Percentiles rank a stretch among this genome's conserved stretches.
Evolutionary conservation across 2,888 invertebrate genomes (phyloP).

Genomic region (Cynaeus angustus): DNA sequence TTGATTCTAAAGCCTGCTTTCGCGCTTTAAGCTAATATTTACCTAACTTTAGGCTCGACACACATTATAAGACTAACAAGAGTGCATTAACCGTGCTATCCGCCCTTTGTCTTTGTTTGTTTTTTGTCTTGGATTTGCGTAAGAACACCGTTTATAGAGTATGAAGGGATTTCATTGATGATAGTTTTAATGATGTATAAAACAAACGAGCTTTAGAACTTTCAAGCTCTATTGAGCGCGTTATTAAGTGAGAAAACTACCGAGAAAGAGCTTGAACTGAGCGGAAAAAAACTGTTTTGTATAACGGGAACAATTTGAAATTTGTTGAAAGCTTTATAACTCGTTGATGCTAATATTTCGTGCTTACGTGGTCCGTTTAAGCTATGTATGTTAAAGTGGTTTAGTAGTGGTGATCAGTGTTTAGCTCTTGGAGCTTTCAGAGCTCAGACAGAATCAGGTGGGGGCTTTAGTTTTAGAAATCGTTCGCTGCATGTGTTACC

Average conservation of each 20-base stretch:
- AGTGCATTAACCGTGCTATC: conserved; percentile 44
- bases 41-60: conserved; percentile 47
- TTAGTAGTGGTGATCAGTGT: conserved; percentile 25
- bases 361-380: conserved; percentile 12
- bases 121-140: conserved; percentile 22
- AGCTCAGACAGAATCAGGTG: conserved; percentile 45
- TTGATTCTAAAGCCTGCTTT: conserved; percentile 31
- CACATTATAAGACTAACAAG: conserved; percentile 47
- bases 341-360: not conserved
- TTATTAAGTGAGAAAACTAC: not conserved
- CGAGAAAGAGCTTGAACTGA: no score
- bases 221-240: not conserved
- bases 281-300: no score
- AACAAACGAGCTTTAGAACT: conserved; percentile 1
- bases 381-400: conserved; percentile 16
- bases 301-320: not conserved
- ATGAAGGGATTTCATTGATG: conserved; percentile 2
- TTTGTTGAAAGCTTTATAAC: not conserved
- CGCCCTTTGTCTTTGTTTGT: conserved; percentile 39
- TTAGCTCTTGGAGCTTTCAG: conserved; percentile 38
- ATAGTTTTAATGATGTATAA: conserved; percentile 23
- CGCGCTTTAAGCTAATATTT: conserved; percentile 44
- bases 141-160: conserved; percentile 4
- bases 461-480: conserved; percentile 48
- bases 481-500: conserved; percentile 63